Percentiles rank a stretch among this genome's conserved stretches.
These are phyloP conservation scores for Pycnomerus fuliginosus DNA, from an alignment of 2,888 invertebrate species.

Conservation along the genomic window DNA sequence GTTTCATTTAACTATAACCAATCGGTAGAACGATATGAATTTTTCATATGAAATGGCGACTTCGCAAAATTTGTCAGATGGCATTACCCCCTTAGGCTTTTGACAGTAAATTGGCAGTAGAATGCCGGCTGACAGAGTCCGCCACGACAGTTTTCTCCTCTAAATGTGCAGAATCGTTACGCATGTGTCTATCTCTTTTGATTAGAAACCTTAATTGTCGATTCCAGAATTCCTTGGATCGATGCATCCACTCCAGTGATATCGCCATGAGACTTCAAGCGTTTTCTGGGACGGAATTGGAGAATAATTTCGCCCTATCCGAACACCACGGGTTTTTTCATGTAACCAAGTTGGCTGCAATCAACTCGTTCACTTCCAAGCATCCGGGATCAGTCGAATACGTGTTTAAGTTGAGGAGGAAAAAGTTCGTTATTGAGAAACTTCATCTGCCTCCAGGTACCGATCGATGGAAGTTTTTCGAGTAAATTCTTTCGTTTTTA, in stretches of 20 bases:
- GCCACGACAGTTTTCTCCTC: no score
- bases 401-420: slow-evolving; percentile 81
- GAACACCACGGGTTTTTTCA: slow-evolving; percentile 86
- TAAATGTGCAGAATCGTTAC: no score
- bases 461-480: slow-evolving; percentile 6
- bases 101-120: no score
- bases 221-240: slow-evolving; percentile 39
- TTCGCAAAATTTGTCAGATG: no score
- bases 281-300: slow-evolving; percentile 77
- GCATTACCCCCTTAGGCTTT: no score
- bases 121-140: no score
- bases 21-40: no score
- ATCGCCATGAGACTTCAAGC: slow-evolving; percentile 78
- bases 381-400: slow-evolving; percentile 79
- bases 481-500: slow-evolving; percentile 23
- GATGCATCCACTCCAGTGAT: slow-evolving; percentile 67
- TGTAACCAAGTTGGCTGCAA: slow-evolving; percentile 72
- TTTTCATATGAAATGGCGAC: no score
- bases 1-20: no score
- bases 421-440: slow-evolving; percentile 83
- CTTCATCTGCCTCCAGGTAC: slow-evolving; percentile 74
- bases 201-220: no score
- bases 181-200: no score
- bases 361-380: slow-evolving; percentile 74
- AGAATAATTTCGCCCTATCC: slow-evolving; percentile 75